phyloP scores from a whole-genome alignment of 2,113 vertebrate genomes.

The Hylia prasina region DNA sequence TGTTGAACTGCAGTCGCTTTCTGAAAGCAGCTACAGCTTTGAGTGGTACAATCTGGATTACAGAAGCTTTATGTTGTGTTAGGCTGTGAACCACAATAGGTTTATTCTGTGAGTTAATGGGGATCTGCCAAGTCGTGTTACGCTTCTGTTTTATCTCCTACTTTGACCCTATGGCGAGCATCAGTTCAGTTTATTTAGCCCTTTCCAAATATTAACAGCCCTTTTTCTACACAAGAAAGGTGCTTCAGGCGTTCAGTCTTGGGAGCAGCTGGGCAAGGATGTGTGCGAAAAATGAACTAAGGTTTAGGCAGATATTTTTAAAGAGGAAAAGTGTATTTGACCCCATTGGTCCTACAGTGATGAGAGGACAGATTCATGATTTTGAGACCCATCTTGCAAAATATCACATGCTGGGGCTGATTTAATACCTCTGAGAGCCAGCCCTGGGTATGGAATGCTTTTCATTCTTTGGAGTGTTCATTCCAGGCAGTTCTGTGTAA shows the following conservation, averaged over 20 bases:
- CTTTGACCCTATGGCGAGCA: background rate
- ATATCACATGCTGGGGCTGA: background rate
- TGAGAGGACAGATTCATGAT: background rate
- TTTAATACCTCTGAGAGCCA: background rate
- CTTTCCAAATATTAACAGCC: background rate
- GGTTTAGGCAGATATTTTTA: background rate
- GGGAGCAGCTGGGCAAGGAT: background rate
- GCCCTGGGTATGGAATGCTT: background rate
- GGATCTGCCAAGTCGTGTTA: background rate
- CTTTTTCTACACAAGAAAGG: background rate
- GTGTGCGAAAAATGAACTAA: background rate
- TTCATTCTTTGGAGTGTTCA: background rate
- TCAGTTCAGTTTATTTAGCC: background rate
- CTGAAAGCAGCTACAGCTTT: background rate
- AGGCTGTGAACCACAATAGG: background rate
- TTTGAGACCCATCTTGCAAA: background rate
- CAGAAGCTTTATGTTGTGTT: background rate
- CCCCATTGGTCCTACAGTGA: fast-evolving
- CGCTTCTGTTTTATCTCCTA: background rate
- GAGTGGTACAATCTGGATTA: background rate
- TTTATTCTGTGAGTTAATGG: background rate
- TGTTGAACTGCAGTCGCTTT: background rate
- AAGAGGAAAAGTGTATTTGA: background rate
- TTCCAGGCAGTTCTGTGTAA: background rate
- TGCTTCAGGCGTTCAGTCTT: background rate